phyloP scores from a whole-genome alignment of 1,140 invertebrate species.

The Ridgeia piscesae region DNA sequence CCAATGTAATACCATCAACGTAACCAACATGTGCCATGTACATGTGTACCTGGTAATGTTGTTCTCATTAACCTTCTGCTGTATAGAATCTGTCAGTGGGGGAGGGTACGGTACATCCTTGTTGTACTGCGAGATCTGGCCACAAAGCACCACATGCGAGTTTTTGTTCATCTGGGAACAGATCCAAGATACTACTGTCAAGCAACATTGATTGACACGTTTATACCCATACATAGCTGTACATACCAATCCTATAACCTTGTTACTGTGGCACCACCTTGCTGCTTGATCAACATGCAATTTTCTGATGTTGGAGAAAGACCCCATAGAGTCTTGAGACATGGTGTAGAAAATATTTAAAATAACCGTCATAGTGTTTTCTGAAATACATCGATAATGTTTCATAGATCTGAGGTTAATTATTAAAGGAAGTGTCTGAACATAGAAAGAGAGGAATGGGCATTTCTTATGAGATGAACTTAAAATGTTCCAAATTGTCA shows the following conservation, averaged over 20 bases:
- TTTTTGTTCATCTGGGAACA: slow-evolving; percentile 44
- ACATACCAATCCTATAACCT: too few species aligned
- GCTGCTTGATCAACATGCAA: too few species aligned
- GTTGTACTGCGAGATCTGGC: slow-evolving; percentile 53
- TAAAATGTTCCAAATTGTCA: too few species aligned
- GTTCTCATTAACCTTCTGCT: slow-evolving; percentile 36
- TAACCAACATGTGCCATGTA: slow-evolving; percentile 23
- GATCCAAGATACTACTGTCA: neutral
- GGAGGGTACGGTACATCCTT: slow-evolving; percentile 52
- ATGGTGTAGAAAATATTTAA: neutral
- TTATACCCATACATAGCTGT: too few species aligned
- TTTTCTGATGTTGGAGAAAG: too few species aligned
- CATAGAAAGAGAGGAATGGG: too few species aligned
- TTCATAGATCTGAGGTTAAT: too few species aligned
- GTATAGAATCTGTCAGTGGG: slow-evolving; percentile 40
- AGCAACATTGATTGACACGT: neutral
- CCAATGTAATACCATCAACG: too few species aligned
- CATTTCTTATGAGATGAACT: too few species aligned
- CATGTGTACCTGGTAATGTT: slow-evolving; percentile 52
- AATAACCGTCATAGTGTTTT: neutral
- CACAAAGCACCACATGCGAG: slow-evolving; percentile 51
- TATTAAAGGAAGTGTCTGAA: too few species aligned
- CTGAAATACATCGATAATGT: neutral
- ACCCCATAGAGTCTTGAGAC: too few species aligned
- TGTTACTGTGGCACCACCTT: too few species aligned